Base-by-base conservation (phyloP, 2,888 invertebrate genomes). In the Leptopilina myrica region DNA sequence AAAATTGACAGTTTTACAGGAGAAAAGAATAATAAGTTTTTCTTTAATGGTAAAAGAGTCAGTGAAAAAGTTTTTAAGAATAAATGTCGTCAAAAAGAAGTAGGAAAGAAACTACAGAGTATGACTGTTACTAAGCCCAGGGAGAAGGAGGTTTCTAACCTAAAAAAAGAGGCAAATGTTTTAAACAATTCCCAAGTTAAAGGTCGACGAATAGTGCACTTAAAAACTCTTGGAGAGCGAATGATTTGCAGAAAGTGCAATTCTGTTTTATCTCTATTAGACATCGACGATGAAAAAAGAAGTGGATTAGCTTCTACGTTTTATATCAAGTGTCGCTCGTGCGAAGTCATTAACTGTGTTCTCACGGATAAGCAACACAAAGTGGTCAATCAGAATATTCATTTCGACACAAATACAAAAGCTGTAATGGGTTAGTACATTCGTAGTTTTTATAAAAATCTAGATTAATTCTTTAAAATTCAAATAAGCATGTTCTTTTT, bases 171-270 rank as follows among this genome's bases (percentile, higher is more conserved):
- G 26, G 26, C 2, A 26, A 26, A 26, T 26, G 3, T 26, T 26
- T 26, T 3, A 1, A 26, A 26, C 1, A 43, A 5, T 43, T 43
- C 5, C 43, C 2, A 43, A 43, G 43, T 43, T 43, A 6, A 43
- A 7, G 43, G 43, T 43, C 43, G 43, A 3, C 43, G 8, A 43
- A 43, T 43, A 26, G 53, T 82, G 53, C 78, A 80, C 43, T 11
- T 82, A 62, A n/a, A 66, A 64, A 77, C 78, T n/a, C 76, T 81
- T 56, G 79, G 20, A 40, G 46, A 80, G 73, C 77, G 79, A 53
- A 62, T 82, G 9, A 76, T 81, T 64, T 82, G 81, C 64, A 46
- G 64, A 43, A 77, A 77, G 49, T 65, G 65, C 49, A 62, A 65
- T 53, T 15, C 77, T 43, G 12, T 20, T 77, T 33, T 77, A n/a